Evolutionary conservation across 1,140 invertebrate species (phyloP).

Genomic region (Lutraria rhynchaena): DNA sequence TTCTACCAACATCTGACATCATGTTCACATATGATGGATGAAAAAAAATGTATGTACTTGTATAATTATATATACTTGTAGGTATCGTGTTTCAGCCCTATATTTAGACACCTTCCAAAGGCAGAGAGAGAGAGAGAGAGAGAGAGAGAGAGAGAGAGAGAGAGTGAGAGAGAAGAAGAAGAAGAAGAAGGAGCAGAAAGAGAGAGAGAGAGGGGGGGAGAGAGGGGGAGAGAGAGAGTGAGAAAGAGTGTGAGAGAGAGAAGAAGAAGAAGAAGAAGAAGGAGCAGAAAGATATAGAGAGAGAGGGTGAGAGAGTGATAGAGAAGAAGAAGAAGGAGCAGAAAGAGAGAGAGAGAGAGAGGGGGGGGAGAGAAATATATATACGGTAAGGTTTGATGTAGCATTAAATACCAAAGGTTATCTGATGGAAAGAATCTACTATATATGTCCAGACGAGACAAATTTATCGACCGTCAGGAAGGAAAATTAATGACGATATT

Average conservation of each 20-base stretch:
- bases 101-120: neutral
- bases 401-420: too few species aligned
- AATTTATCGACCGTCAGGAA: too few species aligned
- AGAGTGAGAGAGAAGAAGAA: neutral
- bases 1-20: too few species aligned
- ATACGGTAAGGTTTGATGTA: too few species aligned
- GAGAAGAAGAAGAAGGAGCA: slow-evolving; percentile 5
- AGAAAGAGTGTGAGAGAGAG: too few species aligned
- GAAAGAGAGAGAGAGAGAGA: slow-evolving; percentile 1
- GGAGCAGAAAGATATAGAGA: slow-evolving; percentile 6
- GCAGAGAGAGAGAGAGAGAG: neutral
- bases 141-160: neutral
- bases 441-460: too few species aligned
- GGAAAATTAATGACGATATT: too few species aligned
- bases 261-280: neutral
- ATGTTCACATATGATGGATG: too few species aligned
- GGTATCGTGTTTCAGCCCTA: neutral
- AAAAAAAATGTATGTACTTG: too few species aligned
- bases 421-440: too few species aligned
- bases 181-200: slow-evolving; percentile 2
- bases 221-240: slow-evolving; percentile 12
- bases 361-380: neutral
- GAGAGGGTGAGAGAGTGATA: too few species aligned
- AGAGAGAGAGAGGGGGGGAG: slow-evolving; percentile 26
- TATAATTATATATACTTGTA: neutral